Evolutionary conservation across 2,113 vertebrate genomes (phyloP).

Genomic region (Myiozetetes cayanensis): DNA sequence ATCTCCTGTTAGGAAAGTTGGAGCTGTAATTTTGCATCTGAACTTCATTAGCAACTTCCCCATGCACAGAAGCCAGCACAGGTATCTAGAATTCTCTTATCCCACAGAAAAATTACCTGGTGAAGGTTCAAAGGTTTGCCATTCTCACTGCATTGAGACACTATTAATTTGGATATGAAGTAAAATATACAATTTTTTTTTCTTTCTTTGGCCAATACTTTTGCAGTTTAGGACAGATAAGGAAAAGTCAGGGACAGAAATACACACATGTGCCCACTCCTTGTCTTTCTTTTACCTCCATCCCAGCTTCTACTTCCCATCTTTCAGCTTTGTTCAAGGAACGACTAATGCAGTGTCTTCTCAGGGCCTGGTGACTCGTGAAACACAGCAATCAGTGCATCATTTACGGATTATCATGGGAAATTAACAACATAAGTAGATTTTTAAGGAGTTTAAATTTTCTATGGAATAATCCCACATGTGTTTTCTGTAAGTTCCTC

Average conservation of each 20-base stretch:
- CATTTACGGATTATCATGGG: neutral
- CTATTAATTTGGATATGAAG: neutral
- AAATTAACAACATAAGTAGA: neutral
- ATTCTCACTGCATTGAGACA: neutral
- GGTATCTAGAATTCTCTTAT: neutral
- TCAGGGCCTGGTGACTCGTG: neutral
- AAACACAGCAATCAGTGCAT: neutral
- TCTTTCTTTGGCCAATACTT: neutral
- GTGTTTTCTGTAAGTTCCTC: neutral
- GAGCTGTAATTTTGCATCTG: neutral
- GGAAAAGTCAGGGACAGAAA: neutral
- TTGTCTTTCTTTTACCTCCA: neutral
- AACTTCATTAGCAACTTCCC: neutral
- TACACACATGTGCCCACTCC: neutral
- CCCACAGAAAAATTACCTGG: neutral
- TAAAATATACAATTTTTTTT: neutral
- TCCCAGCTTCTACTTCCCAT: neutral
- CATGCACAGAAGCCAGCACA: neutral
- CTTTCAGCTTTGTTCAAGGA: neutral
- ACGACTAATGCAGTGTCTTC: neutral
- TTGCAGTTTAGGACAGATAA: neutral
- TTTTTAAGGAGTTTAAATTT: neutral
- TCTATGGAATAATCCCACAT: neutral
- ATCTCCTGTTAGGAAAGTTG: neutral
- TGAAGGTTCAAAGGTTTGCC: neutral